Evolutionary conservation across 2,888 invertebrate species (phyloP), one percentile per base, ranked within the genome.

Genomic region (Zonitis immaculata): DNA sequence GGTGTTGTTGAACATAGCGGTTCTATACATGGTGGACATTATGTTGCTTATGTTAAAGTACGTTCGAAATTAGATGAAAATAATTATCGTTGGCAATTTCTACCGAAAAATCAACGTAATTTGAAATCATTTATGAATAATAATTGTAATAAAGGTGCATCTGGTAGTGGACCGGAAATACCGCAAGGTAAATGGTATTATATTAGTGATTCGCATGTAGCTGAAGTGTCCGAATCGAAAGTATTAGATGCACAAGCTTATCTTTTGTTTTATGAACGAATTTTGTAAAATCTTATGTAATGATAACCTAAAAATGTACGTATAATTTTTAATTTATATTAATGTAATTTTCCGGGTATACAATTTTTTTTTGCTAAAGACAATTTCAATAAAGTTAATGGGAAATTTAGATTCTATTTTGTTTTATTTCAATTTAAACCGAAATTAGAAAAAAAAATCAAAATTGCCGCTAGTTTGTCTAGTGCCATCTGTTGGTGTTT

Each of bases 1-100:
- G 98, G 95, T 0, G 87, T 99, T 0, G 96, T 98, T 2, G 95
- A 94, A 70, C 98, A 99, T 72, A 88, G 89, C 49, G 98, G 98
- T 0, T 86, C 89, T 3, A 84, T 97, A 73, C 88, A 89, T 68
- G 91, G 94, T 28, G 90, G 91, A 22, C 90, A 91, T 72, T 99
- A 99, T 72, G 91, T 95, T 1, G 95, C 97, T 6, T 98, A 94
- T 70, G 92, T 98, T 1, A 95, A 95, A 79, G 89, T 91, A 7
- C 78, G 89, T n/a, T 75, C 80, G 16, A 80, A 82, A 6, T 73
- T 88, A 28, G 76, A 78, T 26, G 72, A 79, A 1, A 80, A 82
- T n/a, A 86, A 87, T 66, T 82, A 83, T 7, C 79, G 87, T 9
- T 88, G 88, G 87, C 81, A 84, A 65, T 89, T 89, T 73, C 70